phyloP scores from a whole-genome alignment of 2,888 invertebrate species.

The Luffia ferchaultella region DNA sequence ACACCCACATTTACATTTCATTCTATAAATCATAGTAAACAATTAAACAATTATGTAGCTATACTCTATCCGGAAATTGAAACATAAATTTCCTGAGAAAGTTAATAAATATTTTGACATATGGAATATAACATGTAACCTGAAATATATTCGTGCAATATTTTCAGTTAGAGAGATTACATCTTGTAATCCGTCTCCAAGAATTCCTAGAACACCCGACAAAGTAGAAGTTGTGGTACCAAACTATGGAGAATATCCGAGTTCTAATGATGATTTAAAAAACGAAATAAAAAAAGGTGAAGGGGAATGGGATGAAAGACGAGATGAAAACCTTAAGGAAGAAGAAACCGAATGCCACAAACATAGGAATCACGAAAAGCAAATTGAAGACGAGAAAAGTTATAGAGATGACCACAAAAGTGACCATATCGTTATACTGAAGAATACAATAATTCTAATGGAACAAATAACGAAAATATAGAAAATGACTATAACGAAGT shows the following conservation, averaged over 20 bases:
- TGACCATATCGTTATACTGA: conserved; percentile 20
- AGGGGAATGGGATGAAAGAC: conserved; percentile 13
- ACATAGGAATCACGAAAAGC: conserved; percentile 14
- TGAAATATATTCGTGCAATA: too few species aligned
- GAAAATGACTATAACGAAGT: conserved; percentile 19
- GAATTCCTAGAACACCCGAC: conserved; percentile 24
- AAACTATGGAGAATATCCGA: background rate
- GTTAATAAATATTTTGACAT: too few species aligned
- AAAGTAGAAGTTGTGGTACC: conserved; percentile 24
- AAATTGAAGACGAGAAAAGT: conserved; percentile 23
- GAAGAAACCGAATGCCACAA: conserved; percentile 20
- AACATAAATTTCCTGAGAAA: too few species aligned
- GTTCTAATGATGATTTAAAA: conserved; percentile 13
- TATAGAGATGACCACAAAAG: conserved; percentile 22
- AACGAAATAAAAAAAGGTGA: conserved; percentile 19
- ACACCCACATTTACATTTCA: too few species aligned
- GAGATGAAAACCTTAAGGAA: conserved; percentile 24
- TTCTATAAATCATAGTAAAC: too few species aligned
- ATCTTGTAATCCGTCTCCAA: conserved; percentile 5
- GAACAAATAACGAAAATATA: conserved; percentile 20
- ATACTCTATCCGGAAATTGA: too few species aligned
- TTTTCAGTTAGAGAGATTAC: background rate
- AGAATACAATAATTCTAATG: conserved; percentile 22
- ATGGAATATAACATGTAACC: too few species aligned
- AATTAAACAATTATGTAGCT: too few species aligned